These are phyloP conservation scores for Ictalurus punctatus DNA, from an alignment of 2,113 vertebrate genomes.

Conservation along the genomic window DNA sequence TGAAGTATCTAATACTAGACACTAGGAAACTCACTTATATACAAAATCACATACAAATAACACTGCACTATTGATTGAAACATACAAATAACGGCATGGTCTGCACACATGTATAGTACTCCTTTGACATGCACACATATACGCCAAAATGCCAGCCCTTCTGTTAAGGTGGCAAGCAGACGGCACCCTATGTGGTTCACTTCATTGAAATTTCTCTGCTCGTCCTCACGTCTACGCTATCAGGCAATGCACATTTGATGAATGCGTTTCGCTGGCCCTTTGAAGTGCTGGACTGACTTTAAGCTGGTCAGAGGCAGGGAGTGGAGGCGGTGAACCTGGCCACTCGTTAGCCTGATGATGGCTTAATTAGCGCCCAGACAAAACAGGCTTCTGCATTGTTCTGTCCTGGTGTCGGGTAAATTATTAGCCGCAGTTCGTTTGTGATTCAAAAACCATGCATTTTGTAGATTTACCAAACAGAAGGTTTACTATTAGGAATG, in stretches of 20 bases:
- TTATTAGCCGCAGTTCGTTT: slow-evolving; percentile 8
- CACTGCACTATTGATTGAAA: neutral
- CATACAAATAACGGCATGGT: neutral
- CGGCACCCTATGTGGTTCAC: slow-evolving; percentile 49
- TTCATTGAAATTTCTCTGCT: slow-evolving; percentile 64
- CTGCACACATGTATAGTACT: neutral
- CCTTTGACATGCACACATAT: neutral
- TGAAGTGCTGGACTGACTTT: slow-evolving; percentile 48
- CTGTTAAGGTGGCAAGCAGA: neutral
- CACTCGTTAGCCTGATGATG: slow-evolving; percentile 35
- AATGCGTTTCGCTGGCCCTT: slow-evolving; percentile 31
- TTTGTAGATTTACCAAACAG: neutral
- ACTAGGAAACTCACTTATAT: neutral
- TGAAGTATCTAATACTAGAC: neutral
- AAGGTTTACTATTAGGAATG: neutral
- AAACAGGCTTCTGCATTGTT: slow-evolving; percentile 32
- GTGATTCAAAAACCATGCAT: neutral
- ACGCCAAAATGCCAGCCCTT: slow-evolving; percentile 1
- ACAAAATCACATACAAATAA: slow-evolving; percentile 8
- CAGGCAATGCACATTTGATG: slow-evolving; percentile 41
- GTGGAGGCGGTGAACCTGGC: neutral
- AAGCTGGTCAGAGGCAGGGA: slow-evolving; percentile 38
- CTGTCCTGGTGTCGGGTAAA: neutral
- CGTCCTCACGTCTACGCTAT: slow-evolving; percentile 57
- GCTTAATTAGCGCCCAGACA: slow-evolving; percentile 31